phyloP scores from a whole-genome alignment of 2,797 vertebrate species.

The Anomalospiza imberbis region DNA sequence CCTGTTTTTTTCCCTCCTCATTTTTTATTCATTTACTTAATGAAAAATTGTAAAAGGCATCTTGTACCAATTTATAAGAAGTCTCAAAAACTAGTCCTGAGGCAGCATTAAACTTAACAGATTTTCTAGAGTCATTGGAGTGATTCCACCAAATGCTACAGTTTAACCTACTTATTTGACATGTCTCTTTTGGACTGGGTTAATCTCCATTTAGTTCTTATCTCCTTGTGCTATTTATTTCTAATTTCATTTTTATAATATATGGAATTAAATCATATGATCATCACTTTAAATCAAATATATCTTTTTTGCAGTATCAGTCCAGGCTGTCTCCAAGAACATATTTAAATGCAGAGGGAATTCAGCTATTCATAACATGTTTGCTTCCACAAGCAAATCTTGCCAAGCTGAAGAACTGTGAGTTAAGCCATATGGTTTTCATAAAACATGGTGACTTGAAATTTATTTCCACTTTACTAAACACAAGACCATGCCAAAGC shows the following conservation, averaged over 20 bases:
- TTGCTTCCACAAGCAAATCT: constrained; percentile 7
- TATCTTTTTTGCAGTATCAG: neutral
- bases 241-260: neutral
- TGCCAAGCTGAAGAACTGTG: constrained; percentile 41
- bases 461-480: constrained; percentile 28
- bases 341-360: neutral
- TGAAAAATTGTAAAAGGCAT: neutral
- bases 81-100: neutral
- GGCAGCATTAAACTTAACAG: neutral
- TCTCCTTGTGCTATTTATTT: neutral
- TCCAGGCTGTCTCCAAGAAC: neutral
- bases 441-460: constrained; percentile 43
- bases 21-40: neutral
- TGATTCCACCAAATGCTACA: neutral
- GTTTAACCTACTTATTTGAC: neutral
- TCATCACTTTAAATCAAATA: neutral
- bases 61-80: neutral
- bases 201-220: neutral
- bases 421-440: constrained; percentile 56
- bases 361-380: constrained; percentile 26
- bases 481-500: constrained; percentile 4
- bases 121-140: neutral
- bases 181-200: neutral
- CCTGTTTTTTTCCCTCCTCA: neutral
- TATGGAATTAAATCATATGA: neutral